Percentiles rank a stretch among this genome's conserved stretches.
Evolutionary conservation across 2,113 vertebrate species (phyloP).

Genomic region (Tachuris rubrigastra): DNA sequence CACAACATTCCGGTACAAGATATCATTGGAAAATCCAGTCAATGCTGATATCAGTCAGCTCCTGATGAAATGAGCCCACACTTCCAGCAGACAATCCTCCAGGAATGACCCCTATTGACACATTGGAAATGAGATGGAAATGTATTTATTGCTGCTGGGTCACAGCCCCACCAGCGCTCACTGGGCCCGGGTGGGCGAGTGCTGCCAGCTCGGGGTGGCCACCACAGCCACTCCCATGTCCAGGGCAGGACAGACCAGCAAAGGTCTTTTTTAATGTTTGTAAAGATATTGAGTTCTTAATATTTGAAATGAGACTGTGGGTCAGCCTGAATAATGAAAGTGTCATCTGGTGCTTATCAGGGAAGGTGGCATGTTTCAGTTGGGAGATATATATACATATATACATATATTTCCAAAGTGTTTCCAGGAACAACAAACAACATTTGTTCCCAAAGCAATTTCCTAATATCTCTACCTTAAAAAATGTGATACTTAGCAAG

Average conservation of each 20-base stretch:
- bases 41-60: not conserved
- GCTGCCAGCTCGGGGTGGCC: not conserved
- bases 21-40: not conserved
- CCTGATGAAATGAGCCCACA: not conserved
- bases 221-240: accelerated
- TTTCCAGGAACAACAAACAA: not conserved
- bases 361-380: not conserved
- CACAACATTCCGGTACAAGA: not conserved
- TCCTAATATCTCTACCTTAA: not conserved
- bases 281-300: accelerated
- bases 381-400: not conserved
- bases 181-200: accelerated
- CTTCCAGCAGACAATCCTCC: not conserved
- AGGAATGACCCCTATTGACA: not conserved
- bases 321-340: not conserved
- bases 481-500: not conserved
- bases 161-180: not conserved
- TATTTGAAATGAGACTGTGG: not conserved
- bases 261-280: not conserved
- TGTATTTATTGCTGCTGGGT: not conserved
- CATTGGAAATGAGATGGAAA: not conserved
- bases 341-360: accelerated
- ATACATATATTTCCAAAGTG: not conserved
- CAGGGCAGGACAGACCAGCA: not conserved
- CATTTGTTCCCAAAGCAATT: not conserved